Evolutionary conservation across 1,140 invertebrate genomes (phyloP).

Genomic region (Drosophila pseudoananassae): DNA sequence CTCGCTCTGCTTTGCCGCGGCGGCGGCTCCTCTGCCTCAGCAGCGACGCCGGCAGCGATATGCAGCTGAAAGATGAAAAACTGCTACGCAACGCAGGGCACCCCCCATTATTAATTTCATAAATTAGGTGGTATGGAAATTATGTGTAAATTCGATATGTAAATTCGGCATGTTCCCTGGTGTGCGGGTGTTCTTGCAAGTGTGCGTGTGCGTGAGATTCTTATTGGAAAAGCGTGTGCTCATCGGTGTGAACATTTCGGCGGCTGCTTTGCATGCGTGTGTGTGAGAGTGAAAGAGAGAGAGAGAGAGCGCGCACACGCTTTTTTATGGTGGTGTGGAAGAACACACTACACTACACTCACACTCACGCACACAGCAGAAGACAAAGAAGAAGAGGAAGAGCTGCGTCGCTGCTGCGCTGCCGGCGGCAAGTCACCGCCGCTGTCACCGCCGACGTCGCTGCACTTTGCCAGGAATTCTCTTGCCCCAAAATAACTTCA

Average conservation of each 20-base stretch:
- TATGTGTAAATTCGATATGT: conserved; percentile 66
- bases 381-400: conserved; percentile 72
- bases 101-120: conserved; percentile 11
- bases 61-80: conserved; percentile 68
- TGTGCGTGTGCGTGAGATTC: conserved; percentile 62
- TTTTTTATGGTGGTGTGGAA: conserved; percentile 60
- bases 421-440: conserved; percentile 60
- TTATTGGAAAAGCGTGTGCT: conserved; percentile 78
- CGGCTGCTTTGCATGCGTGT: conserved; percentile 16
- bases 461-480: conserved; percentile 47
- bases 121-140: conserved; percentile 36
- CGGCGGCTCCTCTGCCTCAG: conserved; percentile 25
- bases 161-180: conserved; percentile 66
- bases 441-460: conserved; percentile 40
- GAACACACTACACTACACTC: conserved; percentile 16
- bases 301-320: conserved; percentile 54
- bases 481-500: conserved; percentile 57
- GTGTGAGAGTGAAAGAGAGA: conserved; percentile 27
- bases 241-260: conserved; percentile 61
- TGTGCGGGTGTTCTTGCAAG: conserved; percentile 17
- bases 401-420: conserved; percentile 47
- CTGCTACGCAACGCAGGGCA: conserved; percentile 23
- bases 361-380: conserved; percentile 35
- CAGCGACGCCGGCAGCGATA: conserved; percentile 39
- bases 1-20: conserved; percentile 26